A percentile compares a stretch with the other conserved stretches of the same genome.
These are phyloP conservation scores for Hydractinia symbiolongicarpus DNA, from an alignment of 30 jellyfish, hydroid and myxozoan species.

Conservation along the genomic window DNA sequence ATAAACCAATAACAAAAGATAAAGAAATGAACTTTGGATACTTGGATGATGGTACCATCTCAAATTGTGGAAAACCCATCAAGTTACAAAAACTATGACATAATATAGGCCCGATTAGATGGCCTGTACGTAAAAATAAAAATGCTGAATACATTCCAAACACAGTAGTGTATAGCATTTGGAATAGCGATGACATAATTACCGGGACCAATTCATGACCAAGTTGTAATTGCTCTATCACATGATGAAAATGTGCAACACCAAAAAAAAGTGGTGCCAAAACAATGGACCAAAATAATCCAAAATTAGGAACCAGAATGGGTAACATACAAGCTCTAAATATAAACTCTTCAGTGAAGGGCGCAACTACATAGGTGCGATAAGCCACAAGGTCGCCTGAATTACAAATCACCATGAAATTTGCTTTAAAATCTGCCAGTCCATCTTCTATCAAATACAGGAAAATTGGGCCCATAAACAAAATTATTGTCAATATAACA, in stretches of 20 bases:
- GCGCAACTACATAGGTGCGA: slow-evolving; percentile 59
- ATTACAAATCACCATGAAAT: neutral
- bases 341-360: slow-evolving; percentile 94
- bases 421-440: neutral
- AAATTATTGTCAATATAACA: slow-evolving; percentile 53
- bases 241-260: slow-evolving; percentile 91
- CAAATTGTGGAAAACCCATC: slow-evolving; percentile 95
- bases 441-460: slow-evolving; percentile 32
- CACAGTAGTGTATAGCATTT: slow-evolving; percentile 77
- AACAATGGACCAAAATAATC: slow-evolving; percentile 32
- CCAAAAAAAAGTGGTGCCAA: slow-evolving; percentile 93
- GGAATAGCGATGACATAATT: slow-evolving; percentile 45
- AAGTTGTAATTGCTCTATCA: slow-evolving; percentile 44
- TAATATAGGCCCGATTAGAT: slow-evolving; percentile 73
- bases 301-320: slow-evolving; percentile 60
- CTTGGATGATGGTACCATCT: slow-evolving; percentile 35
- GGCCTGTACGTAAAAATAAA: slow-evolving; percentile 85
- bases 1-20: slow-evolving; percentile 60
- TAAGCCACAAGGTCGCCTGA: neutral
- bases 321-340: slow-evolving; percentile 96
- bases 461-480: slow-evolving; percentile 72
- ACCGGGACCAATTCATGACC: slow-evolving; percentile 30
- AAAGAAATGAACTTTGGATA: slow-evolving; percentile 43
- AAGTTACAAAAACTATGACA: slow-evolving; percentile 85
- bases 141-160: slow-evolving; percentile 93